Evolutionary conservation across 2,888 invertebrate genomes (phyloP).

Genomic region (Vesta saturnalis): DNA sequence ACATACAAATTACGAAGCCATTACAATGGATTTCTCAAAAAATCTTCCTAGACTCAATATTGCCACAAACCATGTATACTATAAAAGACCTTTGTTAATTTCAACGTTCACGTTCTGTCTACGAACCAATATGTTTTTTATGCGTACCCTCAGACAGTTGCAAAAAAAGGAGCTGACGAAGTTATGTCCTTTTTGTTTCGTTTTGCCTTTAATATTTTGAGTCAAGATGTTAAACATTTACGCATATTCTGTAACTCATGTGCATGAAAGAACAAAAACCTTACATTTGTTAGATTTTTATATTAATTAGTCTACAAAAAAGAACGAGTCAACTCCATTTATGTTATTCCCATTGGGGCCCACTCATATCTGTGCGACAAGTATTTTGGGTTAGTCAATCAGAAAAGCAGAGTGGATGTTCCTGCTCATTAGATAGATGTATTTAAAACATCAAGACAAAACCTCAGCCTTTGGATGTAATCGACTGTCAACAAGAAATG

Average conservation of each 20-base stretch:
- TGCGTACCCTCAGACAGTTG: not conserved
- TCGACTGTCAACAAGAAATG: too few relatives aligned
- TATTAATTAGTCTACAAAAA: too few relatives aligned
- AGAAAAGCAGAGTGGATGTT: conserved; percentile 38
- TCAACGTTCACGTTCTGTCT: conserved; percentile 3
- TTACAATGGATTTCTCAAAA: conserved; percentile 17
- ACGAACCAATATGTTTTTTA: not conserved
- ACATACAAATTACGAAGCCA: conserved; percentile 10
- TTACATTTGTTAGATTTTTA: too few relatives aligned
- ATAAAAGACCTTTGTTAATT: not conserved
- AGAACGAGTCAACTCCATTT: too few relatives aligned
- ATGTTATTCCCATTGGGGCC: too few relatives aligned
- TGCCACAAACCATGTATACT: not conserved
- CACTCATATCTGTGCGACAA: conserved; percentile 35
- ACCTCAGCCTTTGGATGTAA: conserved; percentile 42
- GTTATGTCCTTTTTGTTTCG: not conserved
- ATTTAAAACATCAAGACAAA: conserved; percentile 27
- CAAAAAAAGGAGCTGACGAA: not conserved
- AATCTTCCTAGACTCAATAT: not conserved
- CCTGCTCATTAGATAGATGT: conserved; percentile 43
- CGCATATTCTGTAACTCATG: too few relatives aligned
- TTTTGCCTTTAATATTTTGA: too few relatives aligned
- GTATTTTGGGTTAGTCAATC: conserved; percentile 42
- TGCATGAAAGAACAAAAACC: too few relatives aligned
- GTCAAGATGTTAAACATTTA: too few relatives aligned